Base-by-base conservation (phyloP, 2,888 invertebrate genomes). In the Philaethria dido region DNA sequence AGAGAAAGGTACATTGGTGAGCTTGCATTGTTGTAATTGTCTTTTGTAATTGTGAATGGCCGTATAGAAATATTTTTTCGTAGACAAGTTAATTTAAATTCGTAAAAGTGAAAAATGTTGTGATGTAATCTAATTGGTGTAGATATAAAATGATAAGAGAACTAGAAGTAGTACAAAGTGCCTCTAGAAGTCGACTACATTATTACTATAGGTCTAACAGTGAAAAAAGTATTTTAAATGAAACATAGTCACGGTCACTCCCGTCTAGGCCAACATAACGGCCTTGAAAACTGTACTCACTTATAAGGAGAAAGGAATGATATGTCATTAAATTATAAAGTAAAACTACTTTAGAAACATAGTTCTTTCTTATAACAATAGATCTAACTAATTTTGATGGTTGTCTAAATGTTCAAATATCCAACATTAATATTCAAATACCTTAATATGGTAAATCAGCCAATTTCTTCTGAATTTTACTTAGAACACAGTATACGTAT, bases 11-110 rank as follows among this genome's bases (percentile, higher is more conserved):
- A 69, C 75, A 67, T 9, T 9, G 29, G 52, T 52, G 52, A 72
- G 70, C 76, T 71, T 71, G 72, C 67, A 79, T 78, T 88, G 85
- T 81, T 79, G 85, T 82, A 86, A 88, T 78, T 73, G 64, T 62
- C 68, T 73, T 70, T 71, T 68, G 87, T 79, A 89, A 88, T 69
- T 72, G 72, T 70, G 73, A 73, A 73, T 73, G 75, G 62, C 69
- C 61, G 50, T 52, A 64, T 60, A 59, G 52, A 68, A 54, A 39
- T 22, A 39, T 54, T 50, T 68, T 69, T 64, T 64, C 47, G 52
- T 70, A 66, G 44, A 64, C 65, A 57, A 54, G 50, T 57, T 57
- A 42, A 62, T 66, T 62, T 52, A 16, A 62, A 66, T n/a, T 66
- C 47, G 61, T 61, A 64, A 66, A 72, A 70, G 64, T 50, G 63